Conservation (phyloP, 2,113 vertebrate genomes). For the Chaetodon auriga region DNA sequence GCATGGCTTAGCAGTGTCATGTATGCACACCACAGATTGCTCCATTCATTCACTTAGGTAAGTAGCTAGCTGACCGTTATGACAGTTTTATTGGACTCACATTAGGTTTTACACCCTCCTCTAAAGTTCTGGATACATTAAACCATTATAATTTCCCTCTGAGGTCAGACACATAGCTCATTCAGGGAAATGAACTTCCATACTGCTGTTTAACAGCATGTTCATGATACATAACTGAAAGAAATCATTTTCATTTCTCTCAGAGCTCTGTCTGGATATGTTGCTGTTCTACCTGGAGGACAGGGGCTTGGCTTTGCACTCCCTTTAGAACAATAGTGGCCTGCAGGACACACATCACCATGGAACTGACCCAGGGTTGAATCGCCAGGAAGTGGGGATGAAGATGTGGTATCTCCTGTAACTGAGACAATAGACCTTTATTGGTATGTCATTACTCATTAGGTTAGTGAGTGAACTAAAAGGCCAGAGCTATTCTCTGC, state of each 20-base stretch:
- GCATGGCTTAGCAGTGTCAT: slow-evolving; percentile 11
- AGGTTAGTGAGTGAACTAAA: slow-evolving; percentile 44
- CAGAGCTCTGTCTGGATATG: not conserved
- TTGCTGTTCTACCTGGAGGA: slow-evolving; percentile 80
- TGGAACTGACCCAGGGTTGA: slow-evolving; percentile 53
- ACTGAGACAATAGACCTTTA: slow-evolving; percentile 74
- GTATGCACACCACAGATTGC: not conserved
- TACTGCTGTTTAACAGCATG: not conserved
- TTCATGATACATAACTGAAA: not conserved
- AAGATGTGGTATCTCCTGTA: slow-evolving; percentile 77
- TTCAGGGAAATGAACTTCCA: slow-evolving; percentile 9
- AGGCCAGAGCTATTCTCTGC: slow-evolving; percentile 38
- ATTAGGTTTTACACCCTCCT: slow-evolving; percentile 64
- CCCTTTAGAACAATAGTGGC: slow-evolving; percentile 87
- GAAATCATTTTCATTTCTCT: not conserved
- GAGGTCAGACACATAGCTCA: slow-evolving; percentile 20
- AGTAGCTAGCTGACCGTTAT: slow-evolving; percentile 46
- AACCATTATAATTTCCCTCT: slow-evolving; percentile 31
- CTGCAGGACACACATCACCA: slow-evolving; percentile 84
- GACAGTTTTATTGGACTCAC: slow-evolving; percentile 57
- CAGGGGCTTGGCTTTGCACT: slow-evolving; percentile 81
- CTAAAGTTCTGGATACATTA: slow-evolving; percentile 51
- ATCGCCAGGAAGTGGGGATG: slow-evolving; percentile 35
- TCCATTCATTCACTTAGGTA: slow-evolving; percentile 49
- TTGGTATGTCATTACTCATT: slow-evolving; percentile 63